Conservation (phyloP, 2,113 vertebrate genomes). For the Rhinichthys klamathensis region DNA sequence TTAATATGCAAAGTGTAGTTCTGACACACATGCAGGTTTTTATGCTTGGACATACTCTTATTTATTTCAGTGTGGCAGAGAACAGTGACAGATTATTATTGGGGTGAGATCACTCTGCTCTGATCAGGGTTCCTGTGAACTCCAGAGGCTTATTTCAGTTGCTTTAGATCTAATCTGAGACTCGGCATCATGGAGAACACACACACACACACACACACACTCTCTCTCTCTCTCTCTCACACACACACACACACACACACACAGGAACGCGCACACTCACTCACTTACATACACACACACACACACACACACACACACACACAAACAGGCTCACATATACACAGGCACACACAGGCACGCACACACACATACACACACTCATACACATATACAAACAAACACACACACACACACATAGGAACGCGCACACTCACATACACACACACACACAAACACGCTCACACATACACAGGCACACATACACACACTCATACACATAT, state of each 20-base stretch:
- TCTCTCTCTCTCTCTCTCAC: no score
- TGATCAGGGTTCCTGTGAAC: not conserved
- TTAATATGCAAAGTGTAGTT: not conserved
- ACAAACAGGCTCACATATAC: no score
- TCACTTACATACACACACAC: not conserved
- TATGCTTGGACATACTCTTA: not conserved
- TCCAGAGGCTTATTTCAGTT: not conserved
- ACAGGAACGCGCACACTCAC: no score
- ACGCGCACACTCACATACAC: no score
- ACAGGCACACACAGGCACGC: no score
- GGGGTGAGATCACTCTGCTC: not conserved
- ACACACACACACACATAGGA: no score
- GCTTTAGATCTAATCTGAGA: slow-evolving; percentile 5
- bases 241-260: not conserved
- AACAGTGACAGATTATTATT: not conserved
- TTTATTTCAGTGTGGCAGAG: not conserved
- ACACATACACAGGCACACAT: no score
- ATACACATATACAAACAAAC: no score
- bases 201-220: not conserved
- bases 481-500: not conserved
- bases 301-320: not conserved
- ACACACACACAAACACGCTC: no score
- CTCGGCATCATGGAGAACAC: not conserved
- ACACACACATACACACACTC: no score
- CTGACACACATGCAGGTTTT: not conserved